Evolutionary conservation across 2,888 invertebrate species (phyloP).

Genomic region (Cosmopolites sordidus): DNA sequence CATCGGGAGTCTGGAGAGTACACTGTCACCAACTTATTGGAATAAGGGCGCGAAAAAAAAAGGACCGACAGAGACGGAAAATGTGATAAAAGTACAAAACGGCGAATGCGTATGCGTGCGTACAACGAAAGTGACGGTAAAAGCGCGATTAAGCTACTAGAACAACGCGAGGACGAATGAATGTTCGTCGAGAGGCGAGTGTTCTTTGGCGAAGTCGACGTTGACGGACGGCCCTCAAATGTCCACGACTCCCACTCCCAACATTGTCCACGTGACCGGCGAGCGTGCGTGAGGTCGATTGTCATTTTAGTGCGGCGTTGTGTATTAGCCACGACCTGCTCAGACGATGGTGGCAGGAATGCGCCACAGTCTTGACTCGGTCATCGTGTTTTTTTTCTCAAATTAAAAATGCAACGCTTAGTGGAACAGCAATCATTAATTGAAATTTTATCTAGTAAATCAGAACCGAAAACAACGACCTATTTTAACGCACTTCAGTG

Average conservation of each 20-base stretch:
- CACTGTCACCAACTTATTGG: constrained; percentile 20
- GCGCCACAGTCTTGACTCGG: too few species aligned
- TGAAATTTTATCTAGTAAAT: too few species aligned
- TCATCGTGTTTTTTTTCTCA: too few species aligned
- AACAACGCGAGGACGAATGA: not conserved
- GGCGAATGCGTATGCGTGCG: not conserved
- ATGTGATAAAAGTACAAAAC: not conserved
- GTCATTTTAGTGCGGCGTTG: too few species aligned
- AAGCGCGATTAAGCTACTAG: not conserved
- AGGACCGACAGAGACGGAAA: not conserved
- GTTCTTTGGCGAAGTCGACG: not conserved
- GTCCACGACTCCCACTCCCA: constrained; percentile 3
- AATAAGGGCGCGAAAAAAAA: not conserved
- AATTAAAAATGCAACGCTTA: too few species aligned
- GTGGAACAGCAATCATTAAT: too few species aligned
- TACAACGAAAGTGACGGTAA: not conserved
- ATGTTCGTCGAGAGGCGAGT: not conserved
- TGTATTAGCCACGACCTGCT: not conserved
- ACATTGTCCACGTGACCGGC: constrained; percentile 26
- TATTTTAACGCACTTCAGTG: too few species aligned
- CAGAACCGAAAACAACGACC: too few species aligned
- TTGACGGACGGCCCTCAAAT: constrained; percentile 12
- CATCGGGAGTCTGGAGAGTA: constrained; percentile 35
- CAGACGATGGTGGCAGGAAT: too few species aligned
- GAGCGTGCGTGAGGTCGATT: not conserved